A percentile compares a stretch with the other conserved stretches of the same genome.
phyloP scores from a whole-genome alignment of 2,888 invertebrate genomes.

The Drosophila neutralis region DNA sequence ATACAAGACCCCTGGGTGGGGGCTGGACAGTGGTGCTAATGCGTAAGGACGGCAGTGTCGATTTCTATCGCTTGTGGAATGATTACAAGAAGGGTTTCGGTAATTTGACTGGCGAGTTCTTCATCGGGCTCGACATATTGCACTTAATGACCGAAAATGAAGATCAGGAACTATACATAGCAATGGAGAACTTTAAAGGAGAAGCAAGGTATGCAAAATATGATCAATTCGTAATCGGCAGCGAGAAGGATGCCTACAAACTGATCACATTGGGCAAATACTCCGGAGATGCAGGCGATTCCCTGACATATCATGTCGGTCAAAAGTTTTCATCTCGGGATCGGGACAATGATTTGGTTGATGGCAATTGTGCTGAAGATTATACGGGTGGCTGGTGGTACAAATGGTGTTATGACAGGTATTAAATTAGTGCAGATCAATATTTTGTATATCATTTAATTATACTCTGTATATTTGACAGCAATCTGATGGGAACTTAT shows the following conservation, averaged over 20 bases:
- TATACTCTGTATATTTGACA: background rate
- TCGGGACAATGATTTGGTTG: background rate
- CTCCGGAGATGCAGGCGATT: background rate
- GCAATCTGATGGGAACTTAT: background rate
- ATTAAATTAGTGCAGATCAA: background rate
- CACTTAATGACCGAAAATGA: background rate
- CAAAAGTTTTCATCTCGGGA: background rate
- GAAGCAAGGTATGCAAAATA: background rate
- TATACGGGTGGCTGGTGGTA: background rate
- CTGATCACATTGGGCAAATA: background rate
- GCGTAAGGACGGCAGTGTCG: constrained; percentile 14
- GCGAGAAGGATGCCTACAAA: background rate
- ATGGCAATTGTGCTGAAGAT: background rate
- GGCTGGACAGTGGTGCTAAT: background rate
- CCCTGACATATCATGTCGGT: background rate
- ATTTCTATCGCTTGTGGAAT: constrained; percentile 21
- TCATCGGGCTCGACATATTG: background rate
- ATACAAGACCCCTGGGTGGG: background rate
- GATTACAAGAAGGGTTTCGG: background rate
- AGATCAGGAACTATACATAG: background rate
- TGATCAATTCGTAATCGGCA: background rate
- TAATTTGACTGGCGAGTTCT: background rate
- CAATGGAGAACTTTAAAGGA: background rate
- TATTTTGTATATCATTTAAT: background rate
- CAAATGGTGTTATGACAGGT: background rate